Conservation (phyloP, 2,113 vertebrate genomes). For the Pholis gunnellus region DNA sequence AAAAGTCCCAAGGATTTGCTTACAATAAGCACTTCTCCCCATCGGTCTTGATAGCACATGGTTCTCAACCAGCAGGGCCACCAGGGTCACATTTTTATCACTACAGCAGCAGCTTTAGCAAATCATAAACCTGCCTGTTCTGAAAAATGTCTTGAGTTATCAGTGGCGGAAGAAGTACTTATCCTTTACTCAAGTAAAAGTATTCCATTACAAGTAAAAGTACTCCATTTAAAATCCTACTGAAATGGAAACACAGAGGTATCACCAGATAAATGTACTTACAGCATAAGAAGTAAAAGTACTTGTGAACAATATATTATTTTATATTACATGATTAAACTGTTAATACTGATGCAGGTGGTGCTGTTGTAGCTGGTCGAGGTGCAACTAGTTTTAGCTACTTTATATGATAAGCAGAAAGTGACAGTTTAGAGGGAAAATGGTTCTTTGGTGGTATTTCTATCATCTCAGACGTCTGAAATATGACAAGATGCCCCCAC, state of each 20-base stretch:
- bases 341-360: too few relatives aligned
- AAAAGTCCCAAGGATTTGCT: constrained; percentile 23
- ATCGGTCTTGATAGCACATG: constrained; percentile 7
- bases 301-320: too few relatives aligned
- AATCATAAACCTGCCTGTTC: constrained; percentile 12
- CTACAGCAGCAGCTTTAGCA: neutral
- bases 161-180: neutral
- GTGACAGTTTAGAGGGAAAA: neutral
- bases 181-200: neutral
- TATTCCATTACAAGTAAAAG: neutral
- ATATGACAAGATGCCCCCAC: neutral
- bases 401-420: too few relatives aligned
- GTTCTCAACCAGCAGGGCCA: constrained; percentile 12
- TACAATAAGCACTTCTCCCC: constrained; percentile 7
- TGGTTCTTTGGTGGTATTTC: neutral
- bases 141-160: neutral
- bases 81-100: constrained; percentile 4
- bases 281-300: too few relatives aligned
- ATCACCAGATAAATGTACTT: too few relatives aligned
- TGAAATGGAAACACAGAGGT: too few relatives aligned
- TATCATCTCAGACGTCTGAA: neutral
- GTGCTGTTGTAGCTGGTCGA: too few relatives aligned
- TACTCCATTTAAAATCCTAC: too few relatives aligned
- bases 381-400: too few relatives aligned
- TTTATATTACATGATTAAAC: too few relatives aligned